phyloP scores from a whole-genome alignment of 2,797 vertebrate genomes.

The Glyptemys insculpta region DNA sequence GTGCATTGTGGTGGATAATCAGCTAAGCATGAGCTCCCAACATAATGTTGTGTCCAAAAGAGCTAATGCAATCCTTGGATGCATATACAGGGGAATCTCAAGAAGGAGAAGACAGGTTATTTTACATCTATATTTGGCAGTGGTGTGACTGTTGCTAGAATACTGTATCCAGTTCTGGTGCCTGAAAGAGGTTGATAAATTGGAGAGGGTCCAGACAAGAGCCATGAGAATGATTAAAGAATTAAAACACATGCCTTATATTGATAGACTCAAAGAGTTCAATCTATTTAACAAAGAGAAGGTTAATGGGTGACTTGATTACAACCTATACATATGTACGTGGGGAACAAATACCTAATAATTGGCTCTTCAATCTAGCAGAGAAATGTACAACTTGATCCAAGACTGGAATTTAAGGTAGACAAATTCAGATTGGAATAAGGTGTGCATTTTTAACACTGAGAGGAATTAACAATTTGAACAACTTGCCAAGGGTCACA shows the following conservation, averaged over 20 bases:
- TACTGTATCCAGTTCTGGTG: background rate
- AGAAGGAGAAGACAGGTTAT: background rate
- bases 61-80: background rate
- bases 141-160: background rate
- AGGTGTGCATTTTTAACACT: background rate
- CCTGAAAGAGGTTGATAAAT: background rate
- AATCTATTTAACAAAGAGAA: background rate
- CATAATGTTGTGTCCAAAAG: background rate
- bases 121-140: background rate
- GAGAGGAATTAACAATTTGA: background rate
- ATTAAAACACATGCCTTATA: background rate
- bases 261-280: background rate
- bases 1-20: background rate
- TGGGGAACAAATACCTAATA: background rate
- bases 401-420: background rate
- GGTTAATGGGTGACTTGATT: background rate
- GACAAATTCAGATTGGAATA: background rate
- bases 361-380: background rate
- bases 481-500: no score
- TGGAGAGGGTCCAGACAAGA: background rate
- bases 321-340: rapidly evolving
- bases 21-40: background rate
- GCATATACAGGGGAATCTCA: background rate
- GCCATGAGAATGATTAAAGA: no score
- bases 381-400: background rate